Evolutionary conservation across 1,140 invertebrate species (phyloP).

Genomic region (Scylla paramamosain): DNA sequence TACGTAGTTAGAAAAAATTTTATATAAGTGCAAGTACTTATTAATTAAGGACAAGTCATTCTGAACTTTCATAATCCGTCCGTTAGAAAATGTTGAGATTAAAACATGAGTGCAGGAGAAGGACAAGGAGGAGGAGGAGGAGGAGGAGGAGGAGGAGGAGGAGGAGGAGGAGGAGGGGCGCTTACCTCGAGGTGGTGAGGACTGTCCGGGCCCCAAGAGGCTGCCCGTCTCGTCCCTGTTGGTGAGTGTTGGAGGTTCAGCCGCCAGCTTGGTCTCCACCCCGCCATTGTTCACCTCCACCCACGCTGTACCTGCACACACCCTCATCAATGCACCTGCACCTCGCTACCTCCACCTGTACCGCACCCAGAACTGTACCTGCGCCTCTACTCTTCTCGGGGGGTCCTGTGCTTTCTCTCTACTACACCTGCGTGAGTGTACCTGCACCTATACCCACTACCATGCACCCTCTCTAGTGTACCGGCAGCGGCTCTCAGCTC

Average conservation of each 20-base stretch:
- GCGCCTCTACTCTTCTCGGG: neutral
- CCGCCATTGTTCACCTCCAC: constrained; percentile 71
- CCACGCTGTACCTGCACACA: constrained; percentile 66
- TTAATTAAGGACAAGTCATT: neutral
- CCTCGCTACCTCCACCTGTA: too few relatives aligned
- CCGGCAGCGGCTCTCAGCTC: too few relatives aligned
- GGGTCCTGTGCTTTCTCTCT: neutral
- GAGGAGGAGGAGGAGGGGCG: neutral
- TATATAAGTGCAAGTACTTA: neutral
- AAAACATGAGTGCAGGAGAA: neutral
- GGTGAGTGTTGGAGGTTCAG: constrained; percentile 34
- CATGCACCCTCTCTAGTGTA: too few relatives aligned
- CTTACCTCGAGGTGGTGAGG: constrained; percentile 68
- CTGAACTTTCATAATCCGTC: too few relatives aligned
- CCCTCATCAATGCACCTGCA: neutral
- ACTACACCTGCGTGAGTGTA: too few relatives aligned
- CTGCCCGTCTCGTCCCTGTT: constrained; percentile 62
- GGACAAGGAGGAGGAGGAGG: neutral
- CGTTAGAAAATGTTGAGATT: too few relatives aligned
- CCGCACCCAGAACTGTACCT: neutral
- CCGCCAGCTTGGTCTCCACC: constrained; percentile 62
- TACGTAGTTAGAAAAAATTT: too few relatives aligned
- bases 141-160: neutral
- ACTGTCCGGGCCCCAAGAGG: constrained; percentile 54
- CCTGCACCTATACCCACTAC: too few relatives aligned